These are phyloP conservation scores for Pica pica DNA, from an alignment of 2,113 vertebrate species.

Conservation along the genomic window DNA sequence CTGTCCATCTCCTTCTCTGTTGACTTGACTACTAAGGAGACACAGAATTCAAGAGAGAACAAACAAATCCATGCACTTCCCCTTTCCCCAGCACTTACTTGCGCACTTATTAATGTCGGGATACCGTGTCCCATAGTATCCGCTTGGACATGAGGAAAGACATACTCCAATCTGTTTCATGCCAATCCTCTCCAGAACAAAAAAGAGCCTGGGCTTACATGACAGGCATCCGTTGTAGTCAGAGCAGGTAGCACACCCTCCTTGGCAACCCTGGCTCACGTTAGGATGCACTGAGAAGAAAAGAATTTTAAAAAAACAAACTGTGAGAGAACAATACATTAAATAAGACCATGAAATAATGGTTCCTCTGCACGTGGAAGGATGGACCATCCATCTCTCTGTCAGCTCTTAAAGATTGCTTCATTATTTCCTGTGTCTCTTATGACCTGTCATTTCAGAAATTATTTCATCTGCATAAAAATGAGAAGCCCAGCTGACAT, in stretches of 20 bases:
- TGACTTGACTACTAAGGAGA: not conserved
- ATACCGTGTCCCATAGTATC: slow-evolving; percentile 93
- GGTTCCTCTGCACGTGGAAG: not conserved
- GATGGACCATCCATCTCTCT: not conserved
- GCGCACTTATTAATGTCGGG: slow-evolving; percentile 96
- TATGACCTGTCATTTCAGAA: not conserved
- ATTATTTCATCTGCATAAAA: slow-evolving; percentile 5
- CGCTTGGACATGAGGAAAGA: slow-evolving; percentile 92
- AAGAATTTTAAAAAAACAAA: not conserved
- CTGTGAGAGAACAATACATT: not conserved
- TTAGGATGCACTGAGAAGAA: slow-evolving; percentile 83
- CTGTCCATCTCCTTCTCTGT: not conserved
- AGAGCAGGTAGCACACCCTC: slow-evolving; percentile 95
- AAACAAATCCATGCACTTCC: not conserved
- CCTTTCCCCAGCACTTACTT: slow-evolving; percentile 81
- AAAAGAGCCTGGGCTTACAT: slow-evolving; percentile 96
- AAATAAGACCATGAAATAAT: not conserved
- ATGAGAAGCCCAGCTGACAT: not conserved
- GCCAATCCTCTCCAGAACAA: slow-evolving; percentile 94
- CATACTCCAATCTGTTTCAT: slow-evolving; percentile 98
- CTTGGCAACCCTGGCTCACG: slow-evolving; percentile 90
- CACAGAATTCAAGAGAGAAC: not conserved
- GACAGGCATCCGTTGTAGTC: slow-evolving; percentile 97
- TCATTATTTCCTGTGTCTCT: not conserved
- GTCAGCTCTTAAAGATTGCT: not conserved